phyloP scores from a whole-genome alignment of 2,888 invertebrate species.

The Conchocele bisecta region DNA sequence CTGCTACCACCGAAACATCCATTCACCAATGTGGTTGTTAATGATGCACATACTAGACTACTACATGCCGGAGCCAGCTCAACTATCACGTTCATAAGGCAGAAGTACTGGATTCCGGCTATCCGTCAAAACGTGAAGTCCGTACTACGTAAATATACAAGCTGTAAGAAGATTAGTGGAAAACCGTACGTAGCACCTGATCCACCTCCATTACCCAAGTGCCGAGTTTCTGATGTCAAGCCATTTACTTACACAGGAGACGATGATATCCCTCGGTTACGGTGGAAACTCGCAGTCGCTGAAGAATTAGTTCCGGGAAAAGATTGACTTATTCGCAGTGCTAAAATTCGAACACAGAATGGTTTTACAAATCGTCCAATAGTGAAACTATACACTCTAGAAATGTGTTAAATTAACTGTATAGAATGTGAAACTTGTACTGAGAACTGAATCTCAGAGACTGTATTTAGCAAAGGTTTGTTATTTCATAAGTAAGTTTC shows the following conservation, averaged over 20 bases:
- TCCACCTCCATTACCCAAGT: slow-evolving; percentile 37
- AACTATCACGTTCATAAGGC: slow-evolving; percentile 33
- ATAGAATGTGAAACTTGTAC: too few species aligned
- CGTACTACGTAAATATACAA: slow-evolving; percentile 31
- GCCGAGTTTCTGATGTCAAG: slow-evolving; percentile 9
- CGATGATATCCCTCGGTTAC: too few species aligned
- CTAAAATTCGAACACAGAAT: too few species aligned
- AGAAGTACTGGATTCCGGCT: slow-evolving; percentile 43
- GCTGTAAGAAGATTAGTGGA: slow-evolving; percentile 32
- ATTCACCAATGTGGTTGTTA: slow-evolving; percentile 29
- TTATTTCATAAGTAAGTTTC: too few species aligned
- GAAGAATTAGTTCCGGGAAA: too few species aligned
- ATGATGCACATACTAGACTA: slow-evolving; percentile 23
- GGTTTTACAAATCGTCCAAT: too few species aligned
- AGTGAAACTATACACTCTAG: too few species aligned
- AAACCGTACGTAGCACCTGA: slow-evolving; percentile 33
- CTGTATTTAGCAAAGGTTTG: too few species aligned
- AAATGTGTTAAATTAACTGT: too few species aligned
- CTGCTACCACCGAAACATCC: slow-evolving; percentile 24
- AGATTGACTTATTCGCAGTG: too few species aligned
- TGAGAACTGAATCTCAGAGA: too few species aligned
- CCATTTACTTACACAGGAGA: slow-evolving; percentile 51
- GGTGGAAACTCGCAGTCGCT: too few species aligned
- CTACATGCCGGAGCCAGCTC: slow-evolving; percentile 36
- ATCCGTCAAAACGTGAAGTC: slow-evolving; percentile 13